Conservation (phyloP, 2,113 vertebrate genomes). For the Tautogolabrus adspersus region DNA sequence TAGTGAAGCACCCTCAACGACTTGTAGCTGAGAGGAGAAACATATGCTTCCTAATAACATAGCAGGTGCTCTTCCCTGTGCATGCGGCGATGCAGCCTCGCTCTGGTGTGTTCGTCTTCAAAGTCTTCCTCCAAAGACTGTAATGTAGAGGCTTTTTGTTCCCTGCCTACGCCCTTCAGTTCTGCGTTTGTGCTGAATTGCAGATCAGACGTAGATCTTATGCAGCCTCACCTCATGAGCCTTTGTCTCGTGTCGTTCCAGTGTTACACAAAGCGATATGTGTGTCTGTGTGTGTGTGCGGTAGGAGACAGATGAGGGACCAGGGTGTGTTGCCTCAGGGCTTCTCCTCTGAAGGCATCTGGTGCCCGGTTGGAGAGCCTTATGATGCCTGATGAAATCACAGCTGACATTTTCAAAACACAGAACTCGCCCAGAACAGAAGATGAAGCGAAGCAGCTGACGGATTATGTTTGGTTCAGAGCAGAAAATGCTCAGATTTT, state of each 20-base stretch:
- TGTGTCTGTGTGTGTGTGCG: constrained; percentile 24
- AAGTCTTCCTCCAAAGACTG: constrained; percentile 39
- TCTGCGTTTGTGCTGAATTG: constrained; percentile 48
- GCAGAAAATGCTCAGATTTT: not conserved
- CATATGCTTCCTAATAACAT: constrained; percentile 65
- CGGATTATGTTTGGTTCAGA: constrained; percentile 33
- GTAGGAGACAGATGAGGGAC: constrained; percentile 43
- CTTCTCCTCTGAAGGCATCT: constrained; percentile 63
- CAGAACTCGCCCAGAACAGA: not conserved
- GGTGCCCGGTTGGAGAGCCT: constrained; percentile 46
- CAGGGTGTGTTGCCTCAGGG: constrained; percentile 45
- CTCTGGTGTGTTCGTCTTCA: constrained; percentile 45
- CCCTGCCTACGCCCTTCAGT: constrained; percentile 18
- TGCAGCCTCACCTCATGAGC: constrained; percentile 35
- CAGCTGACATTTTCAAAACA: constrained; percentile 64
- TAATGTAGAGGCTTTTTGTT: not conserved
- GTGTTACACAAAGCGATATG: constrained; percentile 13
- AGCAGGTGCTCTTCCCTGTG: constrained; percentile 67
- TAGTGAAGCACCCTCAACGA: constrained; percentile 27
- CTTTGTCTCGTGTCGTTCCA: constrained; percentile 39
- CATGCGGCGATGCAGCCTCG: constrained; percentile 54
- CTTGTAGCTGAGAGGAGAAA: constrained; percentile 52
- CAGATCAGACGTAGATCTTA: constrained; percentile 32
- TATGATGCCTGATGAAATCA: constrained; percentile 53
- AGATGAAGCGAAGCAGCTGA: constrained; percentile 19